Base-by-base conservation (phyloP, 37 sponge, comb jelly and placozoan species). In the Theonella swinhoei region DNA sequence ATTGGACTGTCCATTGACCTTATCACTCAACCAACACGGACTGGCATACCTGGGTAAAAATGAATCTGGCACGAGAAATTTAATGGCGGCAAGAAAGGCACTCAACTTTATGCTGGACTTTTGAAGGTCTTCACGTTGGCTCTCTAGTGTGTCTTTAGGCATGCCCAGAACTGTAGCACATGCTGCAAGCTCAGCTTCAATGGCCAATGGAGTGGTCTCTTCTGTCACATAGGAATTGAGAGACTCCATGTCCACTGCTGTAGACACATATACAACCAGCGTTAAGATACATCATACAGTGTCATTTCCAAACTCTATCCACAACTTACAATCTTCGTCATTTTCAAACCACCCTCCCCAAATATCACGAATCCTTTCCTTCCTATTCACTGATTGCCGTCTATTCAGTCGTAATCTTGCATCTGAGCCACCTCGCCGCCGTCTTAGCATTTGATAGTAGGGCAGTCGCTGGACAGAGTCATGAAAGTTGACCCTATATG, bases 1-100 rank as follows among this genome's bases (percentile, higher is more conserved):
- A 22, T 32, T 31, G 33, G 34, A 70, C 36, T 32, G 37, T 17
- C 20, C 9, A 24, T 11, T 29, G 9, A 68, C 33, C 34, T 33
- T 0, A 33, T 76, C 26, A 4, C 47, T 2, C 4, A 43, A 30
- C 76, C 75, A 83, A 42, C 84, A 83, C 9, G 84, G 84, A 42
- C 64, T 83, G 43, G 62, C 75, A 58, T 43, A 68, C 0, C 22
- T 24, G 2, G 76, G 26, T 19, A 29, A 47, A 31, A 83, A 65
- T 2, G 40, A 37, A 0, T 42, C 20, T 29, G 84, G 84, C 0
- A 83, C 67, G 25, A 83, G 34, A 1, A 36, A 67, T 19, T 38
- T 32, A 29, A 82, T 39, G 11, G 72, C 74, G 7, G 54, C 23
- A 2, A 82, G 61, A 60, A 82, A 82, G 0, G 65, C 54, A n/a